Evolutionary conservation across 2,888 invertebrate genomes (phyloP).

Genomic region (Choreutis nemorana): DNA sequence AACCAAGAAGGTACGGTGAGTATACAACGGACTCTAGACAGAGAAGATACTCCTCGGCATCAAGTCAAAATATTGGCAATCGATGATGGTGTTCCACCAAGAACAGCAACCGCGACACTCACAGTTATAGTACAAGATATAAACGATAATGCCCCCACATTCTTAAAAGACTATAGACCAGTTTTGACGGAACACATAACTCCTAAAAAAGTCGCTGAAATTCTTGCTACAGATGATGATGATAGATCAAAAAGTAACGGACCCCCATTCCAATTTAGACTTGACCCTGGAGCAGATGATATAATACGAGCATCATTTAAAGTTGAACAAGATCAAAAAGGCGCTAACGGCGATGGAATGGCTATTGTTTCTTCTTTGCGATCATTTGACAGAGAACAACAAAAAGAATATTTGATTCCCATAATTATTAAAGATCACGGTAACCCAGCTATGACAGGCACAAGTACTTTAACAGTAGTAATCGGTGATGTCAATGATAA

Average conservation of each 20-base stretch:
- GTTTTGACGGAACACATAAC: slow-evolving; percentile 93
- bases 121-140: slow-evolving; percentile 96
- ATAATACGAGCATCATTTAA: slow-evolving; percentile 93
- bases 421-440: slow-evolving; percentile 98
- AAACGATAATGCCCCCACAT: slow-evolving; percentile 94
- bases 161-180: slow-evolving; percentile 90
- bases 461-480: slow-evolving; percentile 93
- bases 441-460: slow-evolving; percentile 95
- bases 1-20: slow-evolving; percentile 95
- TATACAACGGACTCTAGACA: slow-evolving; percentile 89
- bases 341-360: slow-evolving; percentile 97
- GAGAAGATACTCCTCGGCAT: slow-evolving; percentile 94
- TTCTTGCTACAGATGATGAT: slow-evolving; percentile 92
- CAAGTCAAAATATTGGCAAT: slow-evolving; percentile 96
- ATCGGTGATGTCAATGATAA: slow-evolving; percentile 99
- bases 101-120: slow-evolving; percentile 92
- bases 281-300: slow-evolving; percentile 94
- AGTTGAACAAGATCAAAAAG: slow-evolving; percentile 97
- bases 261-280: slow-evolving; percentile 93
- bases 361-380: slow-evolving; percentile 94
- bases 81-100: slow-evolving; percentile 92
- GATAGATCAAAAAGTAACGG: slow-evolving; percentile 95
- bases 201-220: slow-evolving; percentile 91
- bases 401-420: slow-evolving; percentile 95
- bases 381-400: slow-evolving; percentile 94